These are phyloP conservation scores for Lycocorax pyrrhopterus DNA, from an alignment of 2,113 vertebrate species.

Conservation along the genomic window DNA sequence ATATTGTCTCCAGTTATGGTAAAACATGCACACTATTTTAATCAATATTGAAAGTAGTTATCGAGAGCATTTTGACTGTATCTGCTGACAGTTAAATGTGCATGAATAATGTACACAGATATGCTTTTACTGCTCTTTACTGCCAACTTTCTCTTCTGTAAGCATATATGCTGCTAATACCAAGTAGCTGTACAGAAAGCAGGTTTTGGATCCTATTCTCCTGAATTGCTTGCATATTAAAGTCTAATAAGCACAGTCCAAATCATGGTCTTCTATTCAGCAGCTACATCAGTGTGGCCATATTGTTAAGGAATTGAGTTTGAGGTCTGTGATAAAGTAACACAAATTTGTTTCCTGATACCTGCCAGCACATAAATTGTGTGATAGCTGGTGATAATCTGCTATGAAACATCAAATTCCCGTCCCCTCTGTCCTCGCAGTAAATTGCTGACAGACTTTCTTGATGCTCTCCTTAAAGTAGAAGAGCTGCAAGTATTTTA, in stretches of 20 bases:
- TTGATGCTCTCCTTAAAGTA: background rate
- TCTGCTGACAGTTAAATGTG: slow-evolving; percentile 17
- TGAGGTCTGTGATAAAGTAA: background rate
- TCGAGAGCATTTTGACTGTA: background rate
- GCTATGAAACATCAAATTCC: background rate
- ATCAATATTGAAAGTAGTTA: slow-evolving; percentile 17
- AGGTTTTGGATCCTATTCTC: background rate
- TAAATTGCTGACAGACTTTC: background rate
- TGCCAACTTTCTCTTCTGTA: background rate
- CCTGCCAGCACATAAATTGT: background rate
- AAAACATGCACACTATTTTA: background rate
- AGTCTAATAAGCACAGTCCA: background rate
- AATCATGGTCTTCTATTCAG: background rate
- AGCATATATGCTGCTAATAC: background rate
- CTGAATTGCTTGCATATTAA: background rate
- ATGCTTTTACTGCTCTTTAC: background rate
- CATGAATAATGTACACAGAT: slow-evolving; percentile 35
- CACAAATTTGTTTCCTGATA: background rate
- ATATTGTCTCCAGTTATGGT: background rate
- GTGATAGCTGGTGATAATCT: background rate
- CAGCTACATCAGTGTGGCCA: background rate
- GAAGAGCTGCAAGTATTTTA: background rate
- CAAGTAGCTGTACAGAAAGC: background rate
- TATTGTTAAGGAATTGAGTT: background rate
- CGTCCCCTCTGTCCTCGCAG: background rate